These are phyloP conservation scores for Holothuria scabra DNA, from an alignment of 53 echinoderm and acorn worm genomes.

Conservation along the genomic window DNA sequence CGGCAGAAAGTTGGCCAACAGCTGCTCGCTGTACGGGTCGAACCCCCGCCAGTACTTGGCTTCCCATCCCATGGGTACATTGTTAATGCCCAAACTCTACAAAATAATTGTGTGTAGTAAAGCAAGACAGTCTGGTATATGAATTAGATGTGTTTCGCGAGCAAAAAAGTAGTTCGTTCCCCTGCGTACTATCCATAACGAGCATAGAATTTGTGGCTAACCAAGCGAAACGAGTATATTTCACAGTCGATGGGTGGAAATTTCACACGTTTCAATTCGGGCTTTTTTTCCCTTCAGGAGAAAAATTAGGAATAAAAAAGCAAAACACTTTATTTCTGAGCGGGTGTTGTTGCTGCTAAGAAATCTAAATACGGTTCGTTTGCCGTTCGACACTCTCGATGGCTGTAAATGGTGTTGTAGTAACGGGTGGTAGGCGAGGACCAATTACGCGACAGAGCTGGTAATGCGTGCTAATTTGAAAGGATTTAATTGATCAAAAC, in stretches of 20 bases:
- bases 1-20: too few relatives aligned
- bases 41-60: constrained; percentile 13
- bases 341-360: constrained; percentile 9
- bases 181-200: constrained; percentile 35
- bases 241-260: constrained; percentile 40
- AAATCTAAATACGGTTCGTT: constrained; percentile 1
- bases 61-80: constrained; percentile 6
- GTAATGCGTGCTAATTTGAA: constrained; percentile 27
- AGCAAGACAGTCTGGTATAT: constrained; percentile 31
- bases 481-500: constrained; percentile 5
- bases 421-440: constrained; percentile 16
- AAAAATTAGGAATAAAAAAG: neutral
- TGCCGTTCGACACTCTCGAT: neutral
- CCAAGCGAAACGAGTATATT: constrained; percentile 37
- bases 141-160: constrained; percentile 23
- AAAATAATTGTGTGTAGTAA: constrained; percentile 42
- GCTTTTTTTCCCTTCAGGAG: constrained; percentile 6
- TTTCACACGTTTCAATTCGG: constrained; percentile 40
- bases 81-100: constrained; percentile 38
- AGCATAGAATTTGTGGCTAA: constrained; percentile 29
- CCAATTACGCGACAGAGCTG: neutral
- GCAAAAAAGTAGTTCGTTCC: constrained; percentile 6
- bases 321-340: constrained; percentile 6
- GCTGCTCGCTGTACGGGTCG: neutral
- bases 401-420: constrained; percentile 9